Base-by-base conservation (phyloP, 23 tunicate species). In the Halocynthia roretzi region DNA sequence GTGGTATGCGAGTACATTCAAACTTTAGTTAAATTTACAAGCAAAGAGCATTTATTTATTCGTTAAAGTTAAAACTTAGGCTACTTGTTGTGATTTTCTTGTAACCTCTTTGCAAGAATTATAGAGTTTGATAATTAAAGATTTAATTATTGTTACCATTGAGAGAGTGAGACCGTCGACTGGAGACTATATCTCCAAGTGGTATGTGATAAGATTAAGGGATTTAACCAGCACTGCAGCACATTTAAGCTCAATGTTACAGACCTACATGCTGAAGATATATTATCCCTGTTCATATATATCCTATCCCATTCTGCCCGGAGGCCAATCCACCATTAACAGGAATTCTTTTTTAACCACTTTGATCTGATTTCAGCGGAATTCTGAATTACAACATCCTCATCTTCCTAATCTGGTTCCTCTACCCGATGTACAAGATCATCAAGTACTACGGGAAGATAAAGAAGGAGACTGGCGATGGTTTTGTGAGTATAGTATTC, bases 371-470 rank as follows among this genome's bases (percentile, higher is more conserved):
- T 31, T 31, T 31, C 81, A 87, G 93, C 64, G 85, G 85, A 54
- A 83, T 71, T 76, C 65, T 75, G 62, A 54, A 78, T 52, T 87
- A 71, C 93, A 70, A 82, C 12, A 44, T 71, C 8, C 12, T 75
- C 5, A 83, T 89, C 60, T 56, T 82, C 21, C 7, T 80, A 8
- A 8, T 80, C 6, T 89, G 96, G 96, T 84, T 89, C 64, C 60
- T 84, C 61, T 9, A 15, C 20, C 96, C 96, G 0, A 70, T 89
- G 51, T 84, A 69, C 85, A 70, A 57, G 23, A 76, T 87, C 78
- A 44, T 82, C 61, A 53, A 21, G 10, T 83, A 71, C 7, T 87
- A 87, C 75, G 48, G 63, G 0, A 82, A 61, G 51, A 50, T 87
- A 10, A 50, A 71, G 22, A 51, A 76, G 56, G 78, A 72, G 0